Base-by-base conservation (phyloP, 1,140 invertebrate species). In the Magallana gigas region DNA sequence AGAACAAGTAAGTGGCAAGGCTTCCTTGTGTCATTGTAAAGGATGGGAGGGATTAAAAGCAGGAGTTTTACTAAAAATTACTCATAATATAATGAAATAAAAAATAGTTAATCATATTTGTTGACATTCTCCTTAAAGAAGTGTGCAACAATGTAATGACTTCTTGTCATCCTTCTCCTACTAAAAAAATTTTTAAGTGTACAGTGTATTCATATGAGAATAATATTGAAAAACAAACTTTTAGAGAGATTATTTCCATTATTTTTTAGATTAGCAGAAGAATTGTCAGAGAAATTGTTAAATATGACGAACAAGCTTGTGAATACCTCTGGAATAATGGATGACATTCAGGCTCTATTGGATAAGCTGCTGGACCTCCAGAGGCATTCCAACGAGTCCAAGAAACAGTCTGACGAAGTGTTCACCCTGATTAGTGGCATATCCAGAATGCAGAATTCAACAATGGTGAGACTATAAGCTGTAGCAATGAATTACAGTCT, bases 291-390 rank as follows among this genome's bases (percentile, higher is more conserved):
- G 36, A 48, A 68, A 57, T 71, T 92, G 3, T 16, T 68, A 14
- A 36, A 87, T 4, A 58, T 90, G 83, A 62, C 18, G 57, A 58
- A 82, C n/a, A 59, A 18, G 14, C 84, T 88, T 29, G 57, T 90
- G 12, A 92, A 92, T 87, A 85, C 85, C n/a, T 87, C 18, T n/a
- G 76, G 76, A 16, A 84, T 90, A 11, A 62, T 84, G 12, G 48
- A 86, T 16, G 87, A 85, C 6, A 64, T 91, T 8, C 84, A 84
- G 12, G 88, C 88, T 14, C 56, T 89, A 12, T 60, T 64, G 9
- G 85, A 68, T 16, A 60, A 88, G 5, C 84, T 92, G n/a, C 11
- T 86, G 16, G 91, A 92, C 83, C 85, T 92, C 7, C 59, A 89
- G 23, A 81, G 88, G 23, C 83, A 89, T 18, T 29, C 89, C 8